Evolutionary conservation across 1,140 invertebrate genomes (phyloP).

Genomic region (Dryas iulia): DNA sequence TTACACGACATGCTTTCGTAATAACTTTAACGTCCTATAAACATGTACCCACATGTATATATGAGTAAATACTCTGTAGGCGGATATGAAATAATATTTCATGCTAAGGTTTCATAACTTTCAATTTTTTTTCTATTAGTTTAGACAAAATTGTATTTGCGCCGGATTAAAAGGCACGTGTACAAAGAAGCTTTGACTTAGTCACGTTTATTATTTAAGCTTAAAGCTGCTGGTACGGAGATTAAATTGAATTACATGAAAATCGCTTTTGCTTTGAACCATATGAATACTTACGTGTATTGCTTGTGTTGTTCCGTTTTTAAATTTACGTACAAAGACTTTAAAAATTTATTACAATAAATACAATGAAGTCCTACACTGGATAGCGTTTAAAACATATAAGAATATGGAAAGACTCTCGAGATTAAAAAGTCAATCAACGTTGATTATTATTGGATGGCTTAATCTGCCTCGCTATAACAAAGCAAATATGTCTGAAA

Average conservation of each 20-base stretch:
- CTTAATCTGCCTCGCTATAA: not conserved
- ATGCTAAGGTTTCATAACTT: constrained; percentile 14
- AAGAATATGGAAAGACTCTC: not conserved
- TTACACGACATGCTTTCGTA: not conserved
- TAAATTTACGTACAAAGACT: not conserved
- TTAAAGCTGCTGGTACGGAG: constrained; percentile 5
- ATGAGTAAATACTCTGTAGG: not conserved
- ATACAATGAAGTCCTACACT: not conserved
- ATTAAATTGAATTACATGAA: constrained; percentile 17
- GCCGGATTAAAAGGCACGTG: constrained; percentile 30
- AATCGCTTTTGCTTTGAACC: not conserved
- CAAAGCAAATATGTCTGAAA: not conserved
- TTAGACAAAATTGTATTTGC: constrained; percentile 11
- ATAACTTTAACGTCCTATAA: not conserved
- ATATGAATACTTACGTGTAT: not conserved
- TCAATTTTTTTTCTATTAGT: constrained; percentile 23
- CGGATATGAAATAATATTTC: constrained; percentile 22
- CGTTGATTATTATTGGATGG: not conserved
- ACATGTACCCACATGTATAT: too few species aligned
- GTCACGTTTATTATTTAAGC: constrained; percentile 32
- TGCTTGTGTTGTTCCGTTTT: not conserved
- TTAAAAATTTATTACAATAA: not conserved
- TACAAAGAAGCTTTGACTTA: constrained; percentile 14
- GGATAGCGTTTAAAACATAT: not conserved
- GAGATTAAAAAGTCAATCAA: constrained; percentile 3